Conservation (phyloP, 2,888 invertebrate genomes). For the Nasonovia ribisnigri region DNA sequence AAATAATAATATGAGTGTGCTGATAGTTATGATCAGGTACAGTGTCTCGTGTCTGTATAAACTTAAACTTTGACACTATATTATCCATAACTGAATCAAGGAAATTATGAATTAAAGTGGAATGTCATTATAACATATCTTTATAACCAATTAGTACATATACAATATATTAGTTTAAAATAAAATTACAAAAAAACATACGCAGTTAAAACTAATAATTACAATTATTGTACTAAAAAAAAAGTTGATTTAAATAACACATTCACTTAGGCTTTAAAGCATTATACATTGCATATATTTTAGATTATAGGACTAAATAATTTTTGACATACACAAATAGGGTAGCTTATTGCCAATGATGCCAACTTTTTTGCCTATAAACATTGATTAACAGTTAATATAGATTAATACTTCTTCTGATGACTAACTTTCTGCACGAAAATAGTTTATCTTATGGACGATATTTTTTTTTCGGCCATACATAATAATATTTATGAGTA, state of each 20-base stretch:
- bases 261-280: neutral
- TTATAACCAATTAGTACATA: neutral
- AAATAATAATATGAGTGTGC: too few species aligned
- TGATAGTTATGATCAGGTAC: too few species aligned
- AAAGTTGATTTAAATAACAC: neutral
- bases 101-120: neutral
- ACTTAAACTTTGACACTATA: neutral
- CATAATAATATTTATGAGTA: neutral
- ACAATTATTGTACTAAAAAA: neutral
- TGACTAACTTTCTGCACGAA: too few species aligned
- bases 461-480: too few species aligned
- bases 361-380: neutral
- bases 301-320: neutral
- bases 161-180: neutral
- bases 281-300: neutral
- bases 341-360: neutral
- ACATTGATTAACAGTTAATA: neutral
- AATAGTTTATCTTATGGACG: too few species aligned
- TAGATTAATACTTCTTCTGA: too few species aligned
- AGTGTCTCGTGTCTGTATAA: too few species aligned
- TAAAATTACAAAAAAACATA: neutral
- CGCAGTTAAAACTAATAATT: neutral
- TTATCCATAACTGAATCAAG: neutral
- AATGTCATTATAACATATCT: neutral
- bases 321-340: neutral